phyloP scores from a whole-genome alignment of 2,113 vertebrate genomes.

The Psettodes erumei region DNA sequence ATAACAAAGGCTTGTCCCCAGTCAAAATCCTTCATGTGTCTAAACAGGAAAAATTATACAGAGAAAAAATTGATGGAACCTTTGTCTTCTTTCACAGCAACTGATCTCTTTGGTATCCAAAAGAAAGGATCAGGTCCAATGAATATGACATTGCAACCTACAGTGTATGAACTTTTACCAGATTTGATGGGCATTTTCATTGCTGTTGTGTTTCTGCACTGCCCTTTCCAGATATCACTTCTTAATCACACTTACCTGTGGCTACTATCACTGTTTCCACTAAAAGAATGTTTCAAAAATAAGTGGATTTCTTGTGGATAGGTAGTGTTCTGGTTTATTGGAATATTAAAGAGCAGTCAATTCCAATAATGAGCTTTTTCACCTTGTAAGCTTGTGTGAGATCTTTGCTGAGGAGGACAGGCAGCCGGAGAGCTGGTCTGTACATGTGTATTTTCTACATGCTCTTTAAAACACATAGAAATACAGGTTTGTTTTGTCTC shows the following conservation, averaged over 20 bases:
- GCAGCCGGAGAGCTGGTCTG: constrained; percentile 54
- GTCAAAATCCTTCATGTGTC: background rate
- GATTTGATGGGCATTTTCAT: background rate
- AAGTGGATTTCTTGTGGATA: background rate
- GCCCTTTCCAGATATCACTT: background rate
- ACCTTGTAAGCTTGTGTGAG: background rate
- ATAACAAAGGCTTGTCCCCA: constrained; percentile 57
- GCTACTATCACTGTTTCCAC: background rate
- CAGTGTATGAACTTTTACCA: background rate
- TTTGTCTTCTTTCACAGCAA: background rate
- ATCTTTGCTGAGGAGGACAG: background rate
- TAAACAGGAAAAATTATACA: background rate
- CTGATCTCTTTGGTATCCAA: background rate
- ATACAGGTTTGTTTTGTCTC: constrained; percentile 73
- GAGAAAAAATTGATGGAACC: background rate
- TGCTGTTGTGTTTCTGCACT: background rate
- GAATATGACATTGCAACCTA: background rate
- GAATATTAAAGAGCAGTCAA: background rate
- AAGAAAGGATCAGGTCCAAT: background rate
- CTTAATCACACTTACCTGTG: background rate
- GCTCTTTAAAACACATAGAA: constrained; percentile 58
- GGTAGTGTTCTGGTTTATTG: background rate
- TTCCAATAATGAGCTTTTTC: too few species aligned
- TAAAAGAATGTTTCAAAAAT: background rate
- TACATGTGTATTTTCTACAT: constrained; percentile 68